Evolutionary conservation across 92 coral and sea anemone genomes (phyloP), one percentile per base, ranked within the genome.

Genomic region (Bergia puertoricense): DNA sequence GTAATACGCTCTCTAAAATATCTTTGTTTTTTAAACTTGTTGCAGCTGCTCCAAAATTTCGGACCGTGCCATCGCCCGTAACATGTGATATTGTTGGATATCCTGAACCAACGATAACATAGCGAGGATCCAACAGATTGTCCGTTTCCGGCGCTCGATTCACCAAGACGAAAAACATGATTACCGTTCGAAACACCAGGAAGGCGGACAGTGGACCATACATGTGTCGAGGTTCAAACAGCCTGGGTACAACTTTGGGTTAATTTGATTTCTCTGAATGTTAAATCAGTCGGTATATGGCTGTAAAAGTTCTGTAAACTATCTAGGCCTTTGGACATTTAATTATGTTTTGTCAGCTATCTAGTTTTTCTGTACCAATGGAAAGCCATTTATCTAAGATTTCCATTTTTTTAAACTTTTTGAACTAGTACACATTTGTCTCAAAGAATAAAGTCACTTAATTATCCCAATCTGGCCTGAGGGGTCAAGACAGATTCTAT

Each of bases 31-130:
- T 23, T 72, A 23, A 72, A 0, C 43, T 30, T 11, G 6, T 30
- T 38, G 22, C 80, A 78, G 81, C 81, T 4, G 18, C 81, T 20
- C 81, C 81, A 45, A 44, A 51, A 48, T 78, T 78, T 48, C 65
- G 59, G 23, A 18, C 81, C 2, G 5, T 78, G 30, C 81, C 62
- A 2, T 78, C 81, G 9, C 39, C 81, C n/a, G 54, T 16, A 44
- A 78, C 38, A 50, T 78, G 81, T 23, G 66, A 78, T 46, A 78
- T 78, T 13, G 81, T 78, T 22, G 81, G 81, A 23, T 46, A 78
- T 44, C 81, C 81, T 7, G 59, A 48, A 20, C 81, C 81, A 46
- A 45, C 8, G 9, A 78, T 78, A 44, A 78, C 56, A 20, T 78
- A 66, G 81, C 36, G 11, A 20, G 38, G 41, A 6, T 18, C 42